Evolutionary conservation across 2,888 invertebrate species (phyloP), one percentile per base, ranked within the genome.

Genomic region (Drosophila parthenogenetica): DNA sequence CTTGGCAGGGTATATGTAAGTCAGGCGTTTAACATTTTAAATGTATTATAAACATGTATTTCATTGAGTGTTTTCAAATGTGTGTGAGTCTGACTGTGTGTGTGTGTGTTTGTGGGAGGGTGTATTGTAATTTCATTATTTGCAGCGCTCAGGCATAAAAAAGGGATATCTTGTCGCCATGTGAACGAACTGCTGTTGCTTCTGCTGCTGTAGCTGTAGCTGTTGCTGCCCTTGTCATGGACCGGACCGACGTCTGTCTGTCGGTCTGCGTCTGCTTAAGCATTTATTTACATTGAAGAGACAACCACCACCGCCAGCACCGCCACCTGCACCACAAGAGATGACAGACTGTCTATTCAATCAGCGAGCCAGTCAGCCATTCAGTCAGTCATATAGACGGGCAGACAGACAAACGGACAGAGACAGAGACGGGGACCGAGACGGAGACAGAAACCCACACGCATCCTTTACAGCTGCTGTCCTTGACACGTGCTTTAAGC

Each of bases 291-390:
- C 66, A 62, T 69, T 45, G 57, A 49, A 22, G 22, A 25, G 37
- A 19, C 39, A 17, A 17, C 40, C 65, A 48, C 39, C 17, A n/a
- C 43, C 51, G 43, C 13, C 16, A 29, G n/a, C 50, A 32, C 29
- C 4, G 16, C 25, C 16, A 35, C 42, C 29, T 42, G 5, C 45
- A 51, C 17, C 48, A 53, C 37, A 46, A 51, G 54, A 63, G 68
- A 60, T 81, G 87, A 83, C 89, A 74, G 81, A 68, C 63, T 77
- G 87, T 88, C 89, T 86, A 73, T 86, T 83, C 88, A 81, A 85
- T 86, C 88, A 82, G 87, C 67, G 63, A 53, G 43, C 60, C 75
- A 77, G 66, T 67, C 73, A 68, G 42, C 54, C 64, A 71, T 46
- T 46, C 66, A 74, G 37, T 48, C 79, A 70, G 58, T 19, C 64